These are phyloP conservation scores for Acarapis woodi DNA, from an alignment of 1,140 invertebrate species.

Conservation along the genomic window DNA sequence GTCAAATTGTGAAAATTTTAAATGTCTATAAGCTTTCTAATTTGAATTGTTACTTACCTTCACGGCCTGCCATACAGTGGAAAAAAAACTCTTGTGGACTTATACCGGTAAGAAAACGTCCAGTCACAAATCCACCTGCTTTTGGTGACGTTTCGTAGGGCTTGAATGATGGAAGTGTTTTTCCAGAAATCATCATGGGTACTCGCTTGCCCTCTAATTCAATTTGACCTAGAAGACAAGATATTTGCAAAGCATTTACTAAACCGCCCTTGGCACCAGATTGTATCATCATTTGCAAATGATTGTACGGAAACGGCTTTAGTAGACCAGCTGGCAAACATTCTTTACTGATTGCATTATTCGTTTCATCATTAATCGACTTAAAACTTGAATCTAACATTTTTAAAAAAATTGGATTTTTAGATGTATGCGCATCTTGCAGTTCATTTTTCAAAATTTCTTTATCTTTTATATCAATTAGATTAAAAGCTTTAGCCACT, in stretches of 20 bases:
- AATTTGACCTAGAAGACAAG: constrained; percentile 82
- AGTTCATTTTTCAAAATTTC: constrained; percentile 22
- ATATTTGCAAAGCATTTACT: constrained; percentile 91
- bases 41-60: too few species aligned
- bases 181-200: constrained; percentile 71
- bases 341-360: constrained; percentile 58
- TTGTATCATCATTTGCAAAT: constrained; percentile 87
- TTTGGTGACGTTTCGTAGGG: constrained; percentile 62
- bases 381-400: constrained; percentile 66
- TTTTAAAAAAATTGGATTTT: constrained; percentile 41
- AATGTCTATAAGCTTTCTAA: constrained; percentile 15
- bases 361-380: constrained; percentile 39
- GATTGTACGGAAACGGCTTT: constrained; percentile 68
- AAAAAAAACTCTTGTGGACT: constrained; percentile 94
- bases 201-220: constrained; percentile 91
- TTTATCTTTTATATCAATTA: constrained; percentile 24
- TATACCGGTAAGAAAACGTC: constrained; percentile 86
- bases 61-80: constrained; percentile 97
- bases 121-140: constrained; percentile 83
- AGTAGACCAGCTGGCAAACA: constrained; percentile 50
- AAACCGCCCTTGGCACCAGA: constrained; percentile 90
- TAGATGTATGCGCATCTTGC: constrained; percentile 31
- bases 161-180: constrained; percentile 68
- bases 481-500: constrained; percentile 35
- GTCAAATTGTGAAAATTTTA: not conserved